phyloP scores from a whole-genome alignment of 2,888 invertebrate species.

The Ischnura elegans region DNA sequence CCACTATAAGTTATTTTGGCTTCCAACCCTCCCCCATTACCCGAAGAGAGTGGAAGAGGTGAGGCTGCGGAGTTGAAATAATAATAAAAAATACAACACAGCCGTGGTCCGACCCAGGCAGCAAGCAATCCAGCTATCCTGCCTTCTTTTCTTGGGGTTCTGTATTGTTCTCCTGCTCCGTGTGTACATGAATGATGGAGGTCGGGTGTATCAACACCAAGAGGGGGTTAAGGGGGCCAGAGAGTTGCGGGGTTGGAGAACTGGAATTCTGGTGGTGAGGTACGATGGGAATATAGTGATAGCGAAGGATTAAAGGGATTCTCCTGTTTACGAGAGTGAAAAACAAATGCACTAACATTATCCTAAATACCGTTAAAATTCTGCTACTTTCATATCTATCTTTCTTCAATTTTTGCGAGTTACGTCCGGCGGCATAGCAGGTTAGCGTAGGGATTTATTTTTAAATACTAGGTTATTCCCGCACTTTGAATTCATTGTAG shows the following conservation, averaged over 20 bases:
- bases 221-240: not conserved
- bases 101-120: not conserved
- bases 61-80: not conserved
- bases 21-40: not conserved
- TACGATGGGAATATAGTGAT: not conserved
- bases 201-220: not conserved
- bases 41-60: slow-evolving; percentile 10
- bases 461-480: too few relatives aligned
- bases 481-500: too few relatives aligned
- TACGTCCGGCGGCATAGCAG: too few relatives aligned
- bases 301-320: not conserved
- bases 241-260: not conserved
- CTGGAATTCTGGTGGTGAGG: not conserved
- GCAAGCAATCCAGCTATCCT: not conserved
- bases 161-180: slow-evolving; percentile 16
- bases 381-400: too few relatives aligned
- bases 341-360: too few relatives aligned
- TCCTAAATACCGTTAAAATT: too few relatives aligned
- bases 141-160: not conserved
- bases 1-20: not conserved
- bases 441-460: too few relatives aligned
- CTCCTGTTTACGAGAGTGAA: too few relatives aligned
- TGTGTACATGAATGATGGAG: not conserved
- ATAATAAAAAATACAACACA: not conserved
- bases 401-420: too few relatives aligned